Base-by-base conservation (phyloP, 2,113 vertebrate genomes). In the Melanerpes aurifrons region DNA sequence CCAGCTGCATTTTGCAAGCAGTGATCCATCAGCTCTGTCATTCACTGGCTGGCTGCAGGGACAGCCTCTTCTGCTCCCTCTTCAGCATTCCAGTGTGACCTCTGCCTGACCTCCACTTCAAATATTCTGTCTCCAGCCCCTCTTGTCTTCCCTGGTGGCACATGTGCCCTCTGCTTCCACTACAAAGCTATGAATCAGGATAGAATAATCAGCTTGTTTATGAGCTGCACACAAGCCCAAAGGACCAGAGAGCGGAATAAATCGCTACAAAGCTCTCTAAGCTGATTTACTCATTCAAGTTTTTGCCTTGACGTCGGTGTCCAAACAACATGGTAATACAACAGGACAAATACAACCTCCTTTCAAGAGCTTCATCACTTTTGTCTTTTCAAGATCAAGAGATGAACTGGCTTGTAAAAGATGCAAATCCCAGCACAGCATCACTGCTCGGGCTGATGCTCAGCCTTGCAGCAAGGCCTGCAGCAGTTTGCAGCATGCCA, bases 131-230 rank as follows among this genome's bases (percentile, higher is more conserved):
- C 67, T 59, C 67, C 35, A 92, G 83, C 64, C 85, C 68, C 83
- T 90, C 67, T 53, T 53, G 63, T 50, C 90, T 89, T 87, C 94
- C 94, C 94, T 83, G 75, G 88, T 0, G 7, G 88, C 84, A 91
- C 71, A 81, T 71, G 79, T 28, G 90, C 93, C 86, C 94, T 94
- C 77, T 84, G 92, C 87, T 94, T 82, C 88, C 7, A 6, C 78
- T 83, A 86, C 90, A 79, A 50, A 94, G 84, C 96, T 70, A 76
- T 94, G 96, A 94, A 95, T 96, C 95, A 94, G 54, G 90, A 78
- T 43, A 79, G 92, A 96, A 95, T 96, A 96, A 96, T 93, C 86
- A 96, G 95, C 94, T 94, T n/a, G 1, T 93, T 97, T 94, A 94
- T 85, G 88, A 96, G 90, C 86, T 74, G 82, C 89, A 83, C 83